Base-by-base conservation (phyloP, 2,888 invertebrate species). In the Eudemis profundana region DNA sequence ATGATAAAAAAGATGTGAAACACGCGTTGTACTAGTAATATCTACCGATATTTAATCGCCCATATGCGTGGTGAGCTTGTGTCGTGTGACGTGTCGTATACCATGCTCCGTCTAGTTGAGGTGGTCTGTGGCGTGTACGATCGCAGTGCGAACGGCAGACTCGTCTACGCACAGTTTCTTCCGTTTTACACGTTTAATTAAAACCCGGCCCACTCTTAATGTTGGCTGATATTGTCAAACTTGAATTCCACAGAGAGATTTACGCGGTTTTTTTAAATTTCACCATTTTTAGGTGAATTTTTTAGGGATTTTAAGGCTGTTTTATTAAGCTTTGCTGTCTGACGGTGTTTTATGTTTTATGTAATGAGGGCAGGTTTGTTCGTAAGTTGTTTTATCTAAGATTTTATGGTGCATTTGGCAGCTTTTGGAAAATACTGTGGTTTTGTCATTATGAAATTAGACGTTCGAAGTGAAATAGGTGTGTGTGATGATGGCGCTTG, bases 141-240 rank as follows among this genome's bases (percentile, higher is more conserved):
- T 5, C 36, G 12, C 64, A 59, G 14, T 57, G 64, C 50, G 57
- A 44, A 0, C 27, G 4, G 15, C 15, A 51, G 17, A 23, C 23
- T 8, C 40, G 29, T 51, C 46, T 56, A 64, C 64, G 64, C 64
- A 59, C 64, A 64, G 57, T 59, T 64, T 64, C 50, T 64, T 64
- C 57, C 64, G 57, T 59, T 64, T 57, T 62, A 56, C 57, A 57
- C 64, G 64, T 64, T 64, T 64, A 64, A 64, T 64, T 64, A 64
- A 64, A 64, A 62, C 62, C 54, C 38, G 8, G 44, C 54, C 64
- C 63, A 44, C 42, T 64, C 64, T 57, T 64, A 64, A 64, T 59
- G 64, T 50, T 47, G 19, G 62, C 50, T 59, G 64, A 64, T 64
- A 64, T 64, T 64, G 64, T 59, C 64, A 64, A 64, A 64, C 64